phyloP scores from a whole-genome alignment of 1,140 invertebrate species.

The Brachionus manjavacas region DNA sequence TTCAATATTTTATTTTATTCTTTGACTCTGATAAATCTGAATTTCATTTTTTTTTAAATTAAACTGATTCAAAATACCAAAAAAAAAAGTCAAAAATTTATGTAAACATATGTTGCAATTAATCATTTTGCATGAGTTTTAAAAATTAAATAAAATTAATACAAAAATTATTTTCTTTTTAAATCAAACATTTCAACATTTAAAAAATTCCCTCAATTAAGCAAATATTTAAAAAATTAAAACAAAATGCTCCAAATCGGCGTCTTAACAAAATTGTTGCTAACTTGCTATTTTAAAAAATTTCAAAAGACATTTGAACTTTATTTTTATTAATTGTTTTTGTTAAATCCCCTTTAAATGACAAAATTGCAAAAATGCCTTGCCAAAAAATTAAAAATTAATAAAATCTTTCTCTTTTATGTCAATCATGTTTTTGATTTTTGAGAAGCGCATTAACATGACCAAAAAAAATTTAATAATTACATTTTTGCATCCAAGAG shows the following conservation, averaged over 20 bases:
- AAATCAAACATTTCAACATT: too few species aligned
- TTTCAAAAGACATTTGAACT: too few species aligned
- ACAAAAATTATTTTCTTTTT: background rate
- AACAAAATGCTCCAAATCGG: too few species aligned
- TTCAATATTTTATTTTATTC: background rate
- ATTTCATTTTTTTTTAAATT: background rate
- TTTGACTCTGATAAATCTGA: background rate
- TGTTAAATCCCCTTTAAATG: background rate
- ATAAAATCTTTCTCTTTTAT: background rate
- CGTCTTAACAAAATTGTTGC: too few species aligned
- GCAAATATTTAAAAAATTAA: too few species aligned
- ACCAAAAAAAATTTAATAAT: background rate
- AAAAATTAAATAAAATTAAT: background rate
- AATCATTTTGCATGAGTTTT: background rate
- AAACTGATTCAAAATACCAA: background rate
- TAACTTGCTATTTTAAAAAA: too few species aligned
- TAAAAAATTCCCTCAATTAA: too few species aligned
- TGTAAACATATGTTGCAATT: background rate
- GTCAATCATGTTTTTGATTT: background rate
- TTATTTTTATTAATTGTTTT: background rate
- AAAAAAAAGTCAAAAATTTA: background rate
- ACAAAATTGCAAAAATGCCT: background rate
- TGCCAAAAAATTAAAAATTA: background rate
- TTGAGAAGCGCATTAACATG: background rate
- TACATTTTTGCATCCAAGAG: background rate